Evolutionary conservation across 2,888 invertebrate genomes (phyloP), one percentile per base, ranked within the genome.

Genomic region (Xanthia icteritia): DNA sequence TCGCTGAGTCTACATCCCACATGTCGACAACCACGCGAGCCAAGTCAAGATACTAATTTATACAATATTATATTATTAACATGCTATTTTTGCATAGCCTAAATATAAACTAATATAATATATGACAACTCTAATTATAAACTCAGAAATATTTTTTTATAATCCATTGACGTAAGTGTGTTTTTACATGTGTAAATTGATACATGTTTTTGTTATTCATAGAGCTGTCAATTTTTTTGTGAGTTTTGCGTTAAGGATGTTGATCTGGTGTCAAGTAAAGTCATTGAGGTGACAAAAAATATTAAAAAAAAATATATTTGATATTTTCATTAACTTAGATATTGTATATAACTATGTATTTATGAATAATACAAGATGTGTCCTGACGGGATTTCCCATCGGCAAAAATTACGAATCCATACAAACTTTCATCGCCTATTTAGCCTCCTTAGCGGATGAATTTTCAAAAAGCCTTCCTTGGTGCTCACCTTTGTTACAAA

Each of bases 121-220:
- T 42, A 31, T 42, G 51, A n/a, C 42, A 39, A 48, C 23, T n/a
- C 8, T 27, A 56, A 54, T 54, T 45, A 11, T 23, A 58, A 17
- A 45, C 2, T 48, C 23, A n/a, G 48, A 45, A 45, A 66, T 77
- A 20, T n/a, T 65, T 77, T 76, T 76, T 67, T 42, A 2, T 42
- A 20, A 58, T 20, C 3, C 5, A 13, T 27, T 6, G 17, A 42
- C 51, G 3, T n/a, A 36, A n/a, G 48, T 48, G 15, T 5, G 15
- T 45, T 45, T 31, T 45, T 45, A 48, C 58, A 60, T 42, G 15
- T 56, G 54, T 81, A 82, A 48, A 48, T 61, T 31, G n/a, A 66
- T 54, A 79, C 76, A 45, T 39, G 76, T 75, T 75, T 56, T 81
- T 56, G 48, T 79, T 75, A 63, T 67, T 31, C 15, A 63, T 58